A percentile compares a stretch with the other conserved stretches of the same genome.
Evolutionary conservation across 1,140 invertebrate species (phyloP).

Genomic region (Lordiphosa mommai): DNA sequence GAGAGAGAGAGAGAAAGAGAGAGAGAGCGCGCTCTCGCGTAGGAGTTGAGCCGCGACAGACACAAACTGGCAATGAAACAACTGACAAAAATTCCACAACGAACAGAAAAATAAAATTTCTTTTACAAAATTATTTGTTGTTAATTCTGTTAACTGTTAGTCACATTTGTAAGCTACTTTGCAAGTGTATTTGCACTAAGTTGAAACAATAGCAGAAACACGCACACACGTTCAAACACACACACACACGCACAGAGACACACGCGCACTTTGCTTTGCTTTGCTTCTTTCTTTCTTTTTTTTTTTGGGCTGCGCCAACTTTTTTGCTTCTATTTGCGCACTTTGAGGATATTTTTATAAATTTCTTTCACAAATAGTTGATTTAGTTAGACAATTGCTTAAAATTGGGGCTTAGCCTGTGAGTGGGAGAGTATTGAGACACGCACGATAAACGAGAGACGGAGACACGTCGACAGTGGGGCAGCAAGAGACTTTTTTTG

Average conservation of each 20-base stretch:
- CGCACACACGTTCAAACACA: constrained; percentile 30
- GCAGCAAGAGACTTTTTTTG: constrained; percentile 31
- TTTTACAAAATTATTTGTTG: constrained; percentile 1
- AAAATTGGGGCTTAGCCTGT: constrained; percentile 15
- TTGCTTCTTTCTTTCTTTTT: constrained; percentile 38
- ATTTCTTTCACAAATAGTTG: constrained; percentile 43
- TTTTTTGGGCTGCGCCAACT: constrained; percentile 62
- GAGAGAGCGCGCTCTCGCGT: constrained; percentile 24
- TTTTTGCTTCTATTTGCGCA: constrained; percentile 42
- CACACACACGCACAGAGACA: constrained; percentile 33
- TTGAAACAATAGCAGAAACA: constrained; percentile 29
- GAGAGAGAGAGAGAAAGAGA: constrained; percentile 26
- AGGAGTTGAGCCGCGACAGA: constrained; percentile 24
- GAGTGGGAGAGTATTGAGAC: constrained; percentile 28
- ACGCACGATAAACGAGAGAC: constrained; percentile 37
- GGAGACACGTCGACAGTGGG: constrained; percentile 67
- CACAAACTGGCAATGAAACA: constrained; percentile 39
- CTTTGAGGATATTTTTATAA: constrained; percentile 28
- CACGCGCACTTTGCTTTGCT: constrained; percentile 58
- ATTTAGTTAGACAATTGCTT: constrained; percentile 34
- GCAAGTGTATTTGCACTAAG: constrained; percentile 13
- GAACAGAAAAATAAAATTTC: constrained; percentile 26
- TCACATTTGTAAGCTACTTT: not conserved
- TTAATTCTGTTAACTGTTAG: constrained; percentile 9
- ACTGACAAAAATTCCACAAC: constrained; percentile 70